Evolutionary conservation across 2,888 invertebrate species (phyloP).

Genomic region (Drosophila tripunctata): DNA sequence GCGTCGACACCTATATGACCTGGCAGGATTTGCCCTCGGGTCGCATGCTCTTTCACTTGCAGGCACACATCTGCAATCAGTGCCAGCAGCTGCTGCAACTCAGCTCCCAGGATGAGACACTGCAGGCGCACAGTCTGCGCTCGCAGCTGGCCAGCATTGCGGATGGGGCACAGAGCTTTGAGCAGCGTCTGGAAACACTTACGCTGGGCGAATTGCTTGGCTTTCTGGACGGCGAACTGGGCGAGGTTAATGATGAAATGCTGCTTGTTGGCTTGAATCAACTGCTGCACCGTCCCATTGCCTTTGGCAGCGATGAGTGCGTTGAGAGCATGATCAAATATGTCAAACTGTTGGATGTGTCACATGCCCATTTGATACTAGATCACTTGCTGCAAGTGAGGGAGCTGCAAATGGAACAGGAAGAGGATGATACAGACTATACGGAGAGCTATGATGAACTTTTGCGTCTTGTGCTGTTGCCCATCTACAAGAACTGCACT

Average conservation of each 20-base stretch:
- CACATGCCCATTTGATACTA: constrained; percentile 34
- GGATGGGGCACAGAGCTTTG: constrained; percentile 26
- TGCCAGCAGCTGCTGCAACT: constrained; percentile 6
- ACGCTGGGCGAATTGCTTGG: constrained; percentile 46
- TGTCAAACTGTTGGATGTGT: not conserved
- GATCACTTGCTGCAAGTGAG: constrained; percentile 23
- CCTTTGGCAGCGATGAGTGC: constrained; percentile 62
- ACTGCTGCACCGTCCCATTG: constrained; percentile 39
- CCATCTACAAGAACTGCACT: constrained; percentile 12
- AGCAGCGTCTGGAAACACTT: constrained; percentile 23
- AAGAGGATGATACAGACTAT: not conserved
- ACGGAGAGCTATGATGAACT: constrained; percentile 30
- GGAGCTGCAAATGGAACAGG: not conserved
- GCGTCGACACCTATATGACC: constrained; percentile 41
- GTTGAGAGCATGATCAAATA: constrained; percentile 40
- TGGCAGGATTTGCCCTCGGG: constrained; percentile 55
- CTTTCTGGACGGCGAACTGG: constrained; percentile 44
- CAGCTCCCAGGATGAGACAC: not conserved
- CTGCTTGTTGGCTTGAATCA: constrained; percentile 16
- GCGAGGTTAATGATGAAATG: not conserved
- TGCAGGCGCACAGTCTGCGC: constrained; percentile 29
- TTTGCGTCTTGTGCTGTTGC: constrained; percentile 22
- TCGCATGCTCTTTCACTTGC: constrained; percentile 35
- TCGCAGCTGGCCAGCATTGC: constrained; percentile 33
- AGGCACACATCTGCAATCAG: constrained; percentile 36